Base-by-base conservation (phyloP, 2,797 vertebrate genomes). In the Rhabdomys pumilio region DNA sequence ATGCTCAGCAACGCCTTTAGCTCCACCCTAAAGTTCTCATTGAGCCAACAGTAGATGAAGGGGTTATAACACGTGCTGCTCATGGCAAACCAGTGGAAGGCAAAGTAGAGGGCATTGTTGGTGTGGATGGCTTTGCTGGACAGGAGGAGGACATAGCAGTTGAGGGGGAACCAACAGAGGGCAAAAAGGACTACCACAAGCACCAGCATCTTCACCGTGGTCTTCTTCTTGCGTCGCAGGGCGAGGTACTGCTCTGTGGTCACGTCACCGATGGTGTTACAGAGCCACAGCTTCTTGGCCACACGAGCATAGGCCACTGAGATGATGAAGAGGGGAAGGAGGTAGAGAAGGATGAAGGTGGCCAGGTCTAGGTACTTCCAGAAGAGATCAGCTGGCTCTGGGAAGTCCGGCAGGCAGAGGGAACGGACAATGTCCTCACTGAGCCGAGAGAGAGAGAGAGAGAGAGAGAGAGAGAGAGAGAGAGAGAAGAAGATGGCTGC, bases 291-390 rank as follows among this genome's bases (percentile, higher is more conserved):
- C 59, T 99, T 99, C 92, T 99, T 99, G 75, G 99, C 99, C 97
- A 99, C 99, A 0, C 99, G 99, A 65, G 98, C 19, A 1, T 99
- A 99, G 94, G 99, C 99, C 22, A 98, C 99, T 0, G 99, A 99
- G 98, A 99, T 99, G 98, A 99, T 99, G 95, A 99, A 95, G 31
- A 99, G 99, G 0, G 99, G 99, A 24, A 99, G 98, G 90, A 99
- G 98, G 8, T 99, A 99, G 19, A 99, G 99, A 38, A 99, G 97
- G 87, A 99, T 94, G 96, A 99, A 99, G 91, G 99, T 99, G 20
- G 99, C 98, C 96, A 99, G 98, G 98, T 99, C 99, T 2, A 99
- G 99, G 96, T 99, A 99, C 98, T 99, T 99, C 99, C 99, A 99
- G 96, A 99, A 99, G 94, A 99, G 98, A 34, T 99, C 99, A 8